Conservation (phyloP, 2,797 vertebrate genomes). For the Lophius americanus region DNA sequence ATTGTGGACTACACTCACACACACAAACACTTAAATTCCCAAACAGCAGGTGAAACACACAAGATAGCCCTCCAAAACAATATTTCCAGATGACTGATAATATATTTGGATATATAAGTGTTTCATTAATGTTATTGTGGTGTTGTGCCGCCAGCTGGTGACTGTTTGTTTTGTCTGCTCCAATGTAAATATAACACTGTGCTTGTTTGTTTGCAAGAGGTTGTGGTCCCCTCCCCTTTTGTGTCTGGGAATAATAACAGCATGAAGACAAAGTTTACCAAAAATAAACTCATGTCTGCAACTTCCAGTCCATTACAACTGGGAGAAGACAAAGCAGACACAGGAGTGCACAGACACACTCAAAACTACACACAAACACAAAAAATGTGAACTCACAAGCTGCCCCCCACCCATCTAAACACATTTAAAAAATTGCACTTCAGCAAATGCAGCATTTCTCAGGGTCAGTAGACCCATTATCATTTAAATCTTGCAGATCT, state of each 20-base stretch:
- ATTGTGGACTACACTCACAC: neutral
- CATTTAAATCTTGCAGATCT: constrained; percentile 74
- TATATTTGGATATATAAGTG: constrained; percentile 61
- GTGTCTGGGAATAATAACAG: constrained; percentile 43
- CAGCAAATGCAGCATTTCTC: constrained; percentile 71
- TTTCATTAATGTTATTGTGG: constrained; percentile 66
- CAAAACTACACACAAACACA: constrained; percentile 16
- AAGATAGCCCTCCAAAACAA: constrained; percentile 21
- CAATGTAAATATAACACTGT: constrained; percentile 55
- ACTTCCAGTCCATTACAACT: constrained; percentile 23
- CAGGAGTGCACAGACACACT: constrained; percentile 2
- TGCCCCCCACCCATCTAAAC: constrained; percentile 5
- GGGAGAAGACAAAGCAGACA: constrained; percentile 37
- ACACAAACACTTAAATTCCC: constrained; percentile 12
- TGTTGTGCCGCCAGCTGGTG: constrained; percentile 57
- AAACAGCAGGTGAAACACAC: constrained; percentile 4
- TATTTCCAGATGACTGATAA: constrained; percentile 39
- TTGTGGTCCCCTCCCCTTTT: constrained; percentile 29
- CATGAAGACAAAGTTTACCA: constrained; percentile 45
- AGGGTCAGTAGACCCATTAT: constrained; percentile 77
- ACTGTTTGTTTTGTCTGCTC: constrained; percentile 59
- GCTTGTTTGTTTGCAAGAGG: constrained; percentile 25
- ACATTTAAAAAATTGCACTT: constrained; percentile 33
- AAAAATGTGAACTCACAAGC: constrained; percentile 24
- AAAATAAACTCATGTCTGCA: constrained; percentile 44